Evolutionary conservation across 2,113 vertebrate genomes (phyloP).

Genomic region (Ammospiza caudacuta): DNA sequence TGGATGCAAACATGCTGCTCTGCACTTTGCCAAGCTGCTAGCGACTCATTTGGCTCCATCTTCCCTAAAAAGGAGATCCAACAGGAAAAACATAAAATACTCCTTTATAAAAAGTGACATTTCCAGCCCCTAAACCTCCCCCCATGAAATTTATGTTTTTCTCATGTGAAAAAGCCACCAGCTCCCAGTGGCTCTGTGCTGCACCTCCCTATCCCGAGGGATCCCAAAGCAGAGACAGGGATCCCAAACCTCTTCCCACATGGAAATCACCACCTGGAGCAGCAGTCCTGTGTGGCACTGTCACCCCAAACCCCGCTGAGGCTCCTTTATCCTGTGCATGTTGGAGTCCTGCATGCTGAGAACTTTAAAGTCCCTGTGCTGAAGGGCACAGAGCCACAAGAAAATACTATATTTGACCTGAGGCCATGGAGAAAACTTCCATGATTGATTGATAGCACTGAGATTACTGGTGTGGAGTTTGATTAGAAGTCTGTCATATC

Average conservation of each 20-base stretch:
- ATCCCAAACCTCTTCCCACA: not conserved
- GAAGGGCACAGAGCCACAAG: not conserved
- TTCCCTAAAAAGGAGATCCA: constrained; percentile 4
- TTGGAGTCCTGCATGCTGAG: not conserved
- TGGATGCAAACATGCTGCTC: not conserved
- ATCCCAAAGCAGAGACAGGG: not conserved
- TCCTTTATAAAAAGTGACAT: not conserved
- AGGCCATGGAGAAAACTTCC: not conserved
- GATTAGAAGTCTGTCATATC: not conserved
- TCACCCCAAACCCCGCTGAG: not conserved
- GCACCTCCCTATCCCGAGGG: not conserved
- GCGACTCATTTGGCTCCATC: not conserved
- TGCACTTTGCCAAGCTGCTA: not conserved
- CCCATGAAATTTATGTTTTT: accelerated
- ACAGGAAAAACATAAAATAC: not conserved
- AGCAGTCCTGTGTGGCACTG: accelerated
- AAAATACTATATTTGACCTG: not conserved
- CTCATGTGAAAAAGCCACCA: not conserved
- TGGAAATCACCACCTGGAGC: accelerated
- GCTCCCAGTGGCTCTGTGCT: accelerated
- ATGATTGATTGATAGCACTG: not conserved
- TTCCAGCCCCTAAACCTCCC: not conserved
- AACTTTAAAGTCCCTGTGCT: not conserved
- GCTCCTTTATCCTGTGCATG: accelerated
- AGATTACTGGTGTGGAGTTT: not conserved